Conservation (phyloP, 2,113 vertebrate species). For the Albula goreensis region DNA sequence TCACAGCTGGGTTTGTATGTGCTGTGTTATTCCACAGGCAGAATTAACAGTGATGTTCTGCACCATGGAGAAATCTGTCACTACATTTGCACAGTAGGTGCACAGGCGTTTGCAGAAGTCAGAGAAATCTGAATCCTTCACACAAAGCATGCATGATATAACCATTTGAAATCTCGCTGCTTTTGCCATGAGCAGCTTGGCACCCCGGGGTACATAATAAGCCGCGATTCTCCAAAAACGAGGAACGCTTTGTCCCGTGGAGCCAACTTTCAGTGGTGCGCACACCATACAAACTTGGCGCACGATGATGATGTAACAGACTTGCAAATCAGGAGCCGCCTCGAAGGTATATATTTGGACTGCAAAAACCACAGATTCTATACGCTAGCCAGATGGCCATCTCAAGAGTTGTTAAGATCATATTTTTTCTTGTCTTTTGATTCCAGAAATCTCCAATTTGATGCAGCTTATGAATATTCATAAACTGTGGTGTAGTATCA, state of each 20-base stretch:
- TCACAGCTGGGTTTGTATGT: no score
- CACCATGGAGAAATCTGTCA: background rate
- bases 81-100: background rate
- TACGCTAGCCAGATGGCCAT: no score
- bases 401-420: no score
- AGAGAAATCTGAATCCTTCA: background rate
- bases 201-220: background rate
- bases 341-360: no score
- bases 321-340: no score
- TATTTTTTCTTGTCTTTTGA: no score
- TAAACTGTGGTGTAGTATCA: no score
- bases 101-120: background rate
- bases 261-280: background rate
- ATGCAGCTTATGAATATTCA: no score
- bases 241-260: background rate
- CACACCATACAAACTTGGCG: background rate
- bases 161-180: background rate
- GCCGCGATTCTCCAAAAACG: background rate
- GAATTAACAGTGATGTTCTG: background rate
- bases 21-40: background rate
- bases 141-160: background rate
- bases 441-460: no score
- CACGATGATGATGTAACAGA: background rate
- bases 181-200: background rate
- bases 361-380: no score